These are phyloP conservation scores for Amphiprion percula DNA, from an alignment of 2,113 vertebrate species.

Conservation along the genomic window DNA sequence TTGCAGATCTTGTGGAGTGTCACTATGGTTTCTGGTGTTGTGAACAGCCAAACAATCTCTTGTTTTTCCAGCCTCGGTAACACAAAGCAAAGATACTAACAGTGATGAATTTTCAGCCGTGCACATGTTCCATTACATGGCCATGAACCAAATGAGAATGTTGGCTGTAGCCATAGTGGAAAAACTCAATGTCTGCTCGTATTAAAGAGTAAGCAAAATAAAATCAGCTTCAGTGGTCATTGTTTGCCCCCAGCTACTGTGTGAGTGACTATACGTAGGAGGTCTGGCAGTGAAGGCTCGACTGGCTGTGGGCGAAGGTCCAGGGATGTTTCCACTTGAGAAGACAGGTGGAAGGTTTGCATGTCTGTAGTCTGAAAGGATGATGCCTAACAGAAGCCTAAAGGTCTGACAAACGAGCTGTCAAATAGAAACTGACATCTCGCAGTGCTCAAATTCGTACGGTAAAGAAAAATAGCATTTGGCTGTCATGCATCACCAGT, in stretches of 20 bases:
- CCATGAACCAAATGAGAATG: neutral
- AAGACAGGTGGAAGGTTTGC: slow-evolving; percentile 57
- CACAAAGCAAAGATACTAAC: neutral
- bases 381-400: slow-evolving; percentile 60
- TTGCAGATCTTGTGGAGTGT: too few species aligned
- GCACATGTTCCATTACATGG: neutral
- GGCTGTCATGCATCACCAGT: slow-evolving; percentile 63
- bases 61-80: neutral
- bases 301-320: slow-evolving; percentile 51
- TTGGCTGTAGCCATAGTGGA: slow-evolving; percentile 18
- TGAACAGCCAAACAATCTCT: too few species aligned
- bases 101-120: neutral
- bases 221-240: slow-evolving; percentile 19
- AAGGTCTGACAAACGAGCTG: slow-evolving; percentile 78
- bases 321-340: slow-evolving; percentile 76
- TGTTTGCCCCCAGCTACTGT: slow-evolving; percentile 38
- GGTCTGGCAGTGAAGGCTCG: slow-evolving; percentile 28
- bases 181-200: slow-evolving; percentile 8
- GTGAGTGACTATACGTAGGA: neutral
- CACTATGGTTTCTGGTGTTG: too few species aligned
- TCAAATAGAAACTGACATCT: slow-evolving; percentile 76
- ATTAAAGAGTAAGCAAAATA: slow-evolving; percentile 14
- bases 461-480: slow-evolving; percentile 60
- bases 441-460: slow-evolving; percentile 55
- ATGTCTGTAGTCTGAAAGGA: slow-evolving; percentile 53